These are phyloP conservation scores for Polyploca ridens DNA, from an alignment of 2,888 invertebrate genomes.

Conservation along the genomic window DNA sequence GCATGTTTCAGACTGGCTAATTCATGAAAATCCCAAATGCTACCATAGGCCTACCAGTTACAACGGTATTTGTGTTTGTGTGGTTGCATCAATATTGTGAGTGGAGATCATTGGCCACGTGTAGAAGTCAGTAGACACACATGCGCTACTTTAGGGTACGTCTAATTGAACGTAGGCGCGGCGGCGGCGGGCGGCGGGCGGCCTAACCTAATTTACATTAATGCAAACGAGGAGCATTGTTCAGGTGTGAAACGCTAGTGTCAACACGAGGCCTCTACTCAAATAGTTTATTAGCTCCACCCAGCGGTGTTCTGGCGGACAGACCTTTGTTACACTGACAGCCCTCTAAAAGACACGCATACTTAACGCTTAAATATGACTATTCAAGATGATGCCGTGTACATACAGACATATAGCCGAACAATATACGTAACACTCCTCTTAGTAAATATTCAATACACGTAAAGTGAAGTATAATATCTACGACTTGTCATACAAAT, in stretches of 20 bases:
- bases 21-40: background rate
- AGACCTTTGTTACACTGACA: slow-evolving; percentile 78
- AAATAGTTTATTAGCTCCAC: slow-evolving; percentile 84
- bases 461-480: slow-evolving; percentile 7
- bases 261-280: slow-evolving; percentile 81
- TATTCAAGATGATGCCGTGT: slow-evolving; percentile 65
- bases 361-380: slow-evolving; percentile 75
- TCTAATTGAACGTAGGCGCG: slow-evolving; percentile 83
- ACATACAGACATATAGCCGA: slow-evolving; percentile 43
- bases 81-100: slow-evolving; percentile 49
- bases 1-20: background rate
- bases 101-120: slow-evolving; percentile 53
- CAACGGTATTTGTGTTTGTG: slow-evolving; percentile 34
- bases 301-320: slow-evolving; percentile 78
- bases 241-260: slow-evolving; percentile 84
- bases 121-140: slow-evolving; percentile 66
- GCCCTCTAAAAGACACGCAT: slow-evolving; percentile 75
- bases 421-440: slow-evolving; percentile 19
- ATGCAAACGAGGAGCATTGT: slow-evolving; percentile 84
- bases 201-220: slow-evolving; percentile 84
- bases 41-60: slow-evolving; percentile 20
- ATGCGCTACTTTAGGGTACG: slow-evolving; percentile 76
- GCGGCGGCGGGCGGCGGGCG: slow-evolving; percentile 60
- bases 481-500: slow-evolving; percentile 3
- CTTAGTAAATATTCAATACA: slow-evolving; percentile 18